Conservation (phyloP, 2,888 invertebrate species). For the Chymomyza caudatula region DNA sequence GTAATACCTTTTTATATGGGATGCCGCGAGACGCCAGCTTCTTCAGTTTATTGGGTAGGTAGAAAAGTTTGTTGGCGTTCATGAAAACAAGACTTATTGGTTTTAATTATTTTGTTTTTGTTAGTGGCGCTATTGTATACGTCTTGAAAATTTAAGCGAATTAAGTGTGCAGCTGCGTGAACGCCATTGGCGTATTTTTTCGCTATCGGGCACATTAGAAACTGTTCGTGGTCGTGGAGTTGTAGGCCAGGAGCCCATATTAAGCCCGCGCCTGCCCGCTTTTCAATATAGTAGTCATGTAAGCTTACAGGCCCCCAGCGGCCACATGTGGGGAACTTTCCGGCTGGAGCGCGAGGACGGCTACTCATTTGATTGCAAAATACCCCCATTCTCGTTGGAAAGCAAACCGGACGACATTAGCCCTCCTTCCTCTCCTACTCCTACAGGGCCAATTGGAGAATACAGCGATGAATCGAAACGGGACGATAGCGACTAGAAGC, state of each 20-base stretch:
- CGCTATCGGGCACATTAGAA: conserved; percentile 94
- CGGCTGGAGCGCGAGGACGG: conserved; percentile 98
- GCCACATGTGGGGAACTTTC: conserved; percentile 93
- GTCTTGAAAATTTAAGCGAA: conserved; percentile 95
- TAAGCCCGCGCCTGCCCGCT: conserved; percentile 92
- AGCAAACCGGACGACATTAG: conserved; percentile 88
- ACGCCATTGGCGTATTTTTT: conserved; percentile 99
- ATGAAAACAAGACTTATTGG: neutral
- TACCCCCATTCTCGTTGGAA: conserved; percentile 97
- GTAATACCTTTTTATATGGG: conserved; percentile 99
- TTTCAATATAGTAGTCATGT: conserved; percentile 99
- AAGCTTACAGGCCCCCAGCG: conserved; percentile 96
- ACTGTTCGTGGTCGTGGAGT: conserved; percentile 95
- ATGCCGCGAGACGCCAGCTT: conserved; percentile 92
- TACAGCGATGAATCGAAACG: conserved; percentile 27
- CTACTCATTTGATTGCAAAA: conserved; percentile 96
- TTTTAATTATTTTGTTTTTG: conserved; percentile 48
- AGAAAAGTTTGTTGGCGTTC: neutral
- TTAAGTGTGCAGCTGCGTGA: conserved; percentile 94
- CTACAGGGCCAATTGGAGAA: conserved; percentile 19
- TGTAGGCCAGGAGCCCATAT: conserved; percentile 97
- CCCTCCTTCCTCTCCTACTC: conserved; percentile 39
- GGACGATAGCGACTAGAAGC: conserved; percentile 44
- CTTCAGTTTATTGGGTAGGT: conserved; percentile 89
- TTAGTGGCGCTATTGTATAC: conserved; percentile 98